Conservation (phyloP, 2,797 vertebrate genomes). For the Acanthurus tractus region DNA sequence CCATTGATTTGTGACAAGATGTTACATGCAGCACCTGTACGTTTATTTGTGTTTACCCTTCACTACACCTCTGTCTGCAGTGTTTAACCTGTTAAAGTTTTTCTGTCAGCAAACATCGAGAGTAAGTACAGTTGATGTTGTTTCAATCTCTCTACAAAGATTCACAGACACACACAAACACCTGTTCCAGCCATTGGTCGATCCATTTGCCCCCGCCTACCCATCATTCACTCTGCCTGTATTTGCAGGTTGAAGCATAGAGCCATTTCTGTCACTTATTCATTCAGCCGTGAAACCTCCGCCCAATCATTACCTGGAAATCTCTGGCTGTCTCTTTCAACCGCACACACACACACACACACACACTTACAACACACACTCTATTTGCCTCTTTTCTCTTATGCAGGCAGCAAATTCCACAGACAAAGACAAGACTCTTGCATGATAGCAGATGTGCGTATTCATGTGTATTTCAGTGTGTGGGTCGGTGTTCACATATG, state of each 20-base stretch:
- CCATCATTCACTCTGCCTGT: slow-evolving; percentile 37
- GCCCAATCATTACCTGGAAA: slow-evolving; percentile 62
- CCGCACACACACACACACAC: neutral
- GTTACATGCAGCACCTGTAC: no score
- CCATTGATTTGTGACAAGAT: no score
- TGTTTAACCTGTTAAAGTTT: slow-evolving; percentile 15
- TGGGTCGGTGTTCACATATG: slow-evolving; percentile 58
- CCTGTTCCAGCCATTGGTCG: slow-evolving; percentile 31
- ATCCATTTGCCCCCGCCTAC: slow-evolving; percentile 32
- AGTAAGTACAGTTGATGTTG: slow-evolving; percentile 23
- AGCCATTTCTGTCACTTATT: slow-evolving; percentile 58
- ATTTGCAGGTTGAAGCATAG: slow-evolving; percentile 43
- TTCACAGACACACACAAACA: slow-evolving; percentile 34
- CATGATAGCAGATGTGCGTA: slow-evolving; percentile 61
- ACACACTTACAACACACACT: slow-evolving; percentile 13
- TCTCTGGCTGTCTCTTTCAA: slow-evolving; percentile 14
- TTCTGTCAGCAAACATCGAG: slow-evolving; percentile 45
- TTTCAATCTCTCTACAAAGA: slow-evolving; percentile 25
- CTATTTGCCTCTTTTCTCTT: slow-evolving; percentile 21
- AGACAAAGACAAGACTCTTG: slow-evolving; percentile 50
- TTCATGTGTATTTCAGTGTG: slow-evolving; percentile 55
- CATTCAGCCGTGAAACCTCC: slow-evolving; percentile 59
- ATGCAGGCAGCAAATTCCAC: slow-evolving; percentile 29
- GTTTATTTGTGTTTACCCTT: slow-evolving; percentile 3
- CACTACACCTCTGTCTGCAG: slow-evolving; percentile 5